Base-by-base conservation (phyloP, 1,140 invertebrate genomes). In the Hylaeus volcanicus region DNA sequence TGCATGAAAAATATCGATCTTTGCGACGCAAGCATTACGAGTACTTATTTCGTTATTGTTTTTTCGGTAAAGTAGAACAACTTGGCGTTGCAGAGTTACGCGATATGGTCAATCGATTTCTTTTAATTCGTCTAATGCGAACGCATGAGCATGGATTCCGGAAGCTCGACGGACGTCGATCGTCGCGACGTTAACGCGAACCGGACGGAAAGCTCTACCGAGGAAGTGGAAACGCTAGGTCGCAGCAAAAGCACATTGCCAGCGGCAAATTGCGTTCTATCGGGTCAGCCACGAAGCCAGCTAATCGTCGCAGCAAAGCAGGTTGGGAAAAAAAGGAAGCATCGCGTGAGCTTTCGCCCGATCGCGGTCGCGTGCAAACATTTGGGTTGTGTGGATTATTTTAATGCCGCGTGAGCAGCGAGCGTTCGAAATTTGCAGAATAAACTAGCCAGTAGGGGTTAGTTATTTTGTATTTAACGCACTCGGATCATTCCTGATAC, bases 281-380 rank as follows among this genome's bases (percentile, higher is more conserved):
- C 66, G 56, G 43, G 9, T 11, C 64, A 63, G 48, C 70, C 64
- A 74, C 66, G 70, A 74, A 76, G 75, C 39, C 51, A 69, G 63
- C 66, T 82, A 83, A 82, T 81, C 72, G 79, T 39, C 53, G 0
- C 43, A 8, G 41, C 64, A 74, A 72, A 85, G 79, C 81, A 83
- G 77, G 78, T 88, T 88, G 85, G 71, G 51, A 66, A 68, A 73
- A 74, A 65, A 41, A 6, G 6, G 8, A 3, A 61, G 41, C n/a
- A 75, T 85, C 66, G 82, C 65, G 70, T 70, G 66, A 86, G 61
- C 61, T 71, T 6, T 9, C 74, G 82, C 48, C 60, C 61, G 73
- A 65, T 81, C 60, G 12, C 51, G 43, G 2, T 60, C 26, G 65
- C 63, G 26, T 58, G 63, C 63, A 15, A 26, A 3, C n/a, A 39